A percentile compares a stretch with the other conserved stretches of the same genome.
phyloP scores from a whole-genome alignment of 2,113 vertebrate species.

The Tachuris rubrigastra region DNA sequence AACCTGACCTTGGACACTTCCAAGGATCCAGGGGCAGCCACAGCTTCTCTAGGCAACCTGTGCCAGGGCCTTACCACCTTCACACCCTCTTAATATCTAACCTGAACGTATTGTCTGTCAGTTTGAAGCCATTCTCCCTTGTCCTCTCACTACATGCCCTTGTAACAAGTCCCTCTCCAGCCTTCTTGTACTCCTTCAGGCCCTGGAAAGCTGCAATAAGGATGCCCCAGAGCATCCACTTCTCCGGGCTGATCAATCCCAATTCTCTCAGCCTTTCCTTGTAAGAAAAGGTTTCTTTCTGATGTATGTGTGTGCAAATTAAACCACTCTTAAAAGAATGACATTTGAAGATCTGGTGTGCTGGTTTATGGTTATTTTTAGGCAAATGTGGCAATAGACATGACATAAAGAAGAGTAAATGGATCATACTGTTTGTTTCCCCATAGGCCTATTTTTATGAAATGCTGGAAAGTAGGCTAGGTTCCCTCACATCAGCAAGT shows the following conservation, averaged over 20 bases:
- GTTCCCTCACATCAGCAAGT: background rate
- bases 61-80: background rate
- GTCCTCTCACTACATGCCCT: too few relatives aligned
- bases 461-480: background rate
- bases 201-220: background rate
- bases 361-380: background rate
- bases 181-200: background rate
- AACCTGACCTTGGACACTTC: background rate
- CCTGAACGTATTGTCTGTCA: background rate
- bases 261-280: background rate
- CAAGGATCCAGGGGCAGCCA: background rate
- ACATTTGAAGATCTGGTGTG: background rate
- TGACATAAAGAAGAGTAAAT: background rate
- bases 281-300: background rate
- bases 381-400: background rate
- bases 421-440: background rate
- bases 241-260: background rate
- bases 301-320: fast-evolving
- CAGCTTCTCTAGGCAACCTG: background rate
- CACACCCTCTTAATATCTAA: background rate
- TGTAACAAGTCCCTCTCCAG: background rate
- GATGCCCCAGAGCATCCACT: background rate
- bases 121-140: background rate
- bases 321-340: background rate
- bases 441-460: background rate